Evolutionary conservation across 2,888 invertebrate genomes (phyloP).

Genomic region (Chloroclystis v-ata): DNA sequence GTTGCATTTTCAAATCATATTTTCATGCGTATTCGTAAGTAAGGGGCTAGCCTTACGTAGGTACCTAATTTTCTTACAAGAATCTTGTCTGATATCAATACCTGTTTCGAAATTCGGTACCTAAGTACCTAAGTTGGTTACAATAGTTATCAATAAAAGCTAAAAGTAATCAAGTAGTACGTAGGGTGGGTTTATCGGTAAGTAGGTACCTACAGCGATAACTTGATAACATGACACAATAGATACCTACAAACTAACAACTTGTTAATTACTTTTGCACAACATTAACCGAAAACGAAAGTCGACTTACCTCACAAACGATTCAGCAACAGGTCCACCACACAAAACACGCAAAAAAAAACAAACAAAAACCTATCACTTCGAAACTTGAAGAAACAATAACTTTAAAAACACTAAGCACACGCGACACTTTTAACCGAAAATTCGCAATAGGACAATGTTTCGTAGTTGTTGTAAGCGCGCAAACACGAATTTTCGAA

Average conservation of each 20-base stretch:
- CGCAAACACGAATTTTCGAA: conserved; percentile 16
- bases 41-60: too few species aligned
- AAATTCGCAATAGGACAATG: conserved; percentile 7
- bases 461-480: conserved; percentile 6
- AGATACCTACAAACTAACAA: background rate
- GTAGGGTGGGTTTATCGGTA: too few species aligned
- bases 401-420: conserved; percentile 58
- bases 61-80: too few species aligned
- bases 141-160: too few species aligned
- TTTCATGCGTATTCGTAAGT: too few species aligned
- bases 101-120: too few species aligned
- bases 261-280: background rate
- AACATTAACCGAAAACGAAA: conserved; percentile 6
- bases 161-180: background rate
- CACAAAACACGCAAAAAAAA: conserved; percentile 35
- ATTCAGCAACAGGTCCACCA: conserved; percentile 61
- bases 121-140: too few species aligned
- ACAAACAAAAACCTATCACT: conserved; percentile 44
- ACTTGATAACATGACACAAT: background rate
- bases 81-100: too few species aligned
- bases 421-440: conserved; percentile 34
- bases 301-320: conserved; percentile 38
- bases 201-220: background rate
- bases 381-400: conserved; percentile 50
- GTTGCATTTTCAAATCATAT: too few species aligned